Percentiles rank a stretch among this genome's conserved stretches.
Evolutionary conservation across 1,140 invertebrate species (phyloP).

Genomic region (Hirudo medicinalis): DNA sequence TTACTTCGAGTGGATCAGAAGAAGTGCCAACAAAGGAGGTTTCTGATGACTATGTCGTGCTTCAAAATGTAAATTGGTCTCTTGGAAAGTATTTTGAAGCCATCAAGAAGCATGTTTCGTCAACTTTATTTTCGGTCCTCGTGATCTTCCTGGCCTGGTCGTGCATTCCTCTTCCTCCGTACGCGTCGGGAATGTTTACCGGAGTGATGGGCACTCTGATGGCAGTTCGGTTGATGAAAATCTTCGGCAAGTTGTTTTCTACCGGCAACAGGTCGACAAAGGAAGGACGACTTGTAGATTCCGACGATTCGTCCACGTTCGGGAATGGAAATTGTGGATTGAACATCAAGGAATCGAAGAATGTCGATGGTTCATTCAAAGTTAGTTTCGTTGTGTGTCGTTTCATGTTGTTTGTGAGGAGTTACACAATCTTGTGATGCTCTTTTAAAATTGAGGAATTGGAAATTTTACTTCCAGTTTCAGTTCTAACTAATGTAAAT

Average conservation of each 20-base stretch:
- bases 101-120: constrained; percentile 15
- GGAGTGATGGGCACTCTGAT: constrained; percentile 28
- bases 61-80: constrained; percentile 34
- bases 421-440: no score
- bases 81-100: constrained; percentile 29
- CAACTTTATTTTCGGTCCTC: constrained; percentile 19
- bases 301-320: constrained; percentile 25
- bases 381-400: constrained; percentile 22
- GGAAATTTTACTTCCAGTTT: no score
- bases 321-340: constrained; percentile 28
- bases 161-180: constrained; percentile 34
- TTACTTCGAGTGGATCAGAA: no score
- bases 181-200: constrained; percentile 32
- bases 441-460: no score
- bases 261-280: no score
- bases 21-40: not conserved
- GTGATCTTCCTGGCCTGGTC: constrained; percentile 29
- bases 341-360: constrained; percentile 33
- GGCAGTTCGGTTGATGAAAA: constrained; percentile 27
- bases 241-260: constrained; percentile 2
- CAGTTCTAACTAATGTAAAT: no score
- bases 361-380: constrained; percentile 33
- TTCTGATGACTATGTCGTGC: constrained; percentile 31
- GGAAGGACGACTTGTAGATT: constrained; percentile 20
- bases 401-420: no score